Evolutionary conservation across 1,140 invertebrate species (phyloP), one percentile per base, ranked within the genome.

Genomic region (Ceratoteleas bidentatus): DNA sequence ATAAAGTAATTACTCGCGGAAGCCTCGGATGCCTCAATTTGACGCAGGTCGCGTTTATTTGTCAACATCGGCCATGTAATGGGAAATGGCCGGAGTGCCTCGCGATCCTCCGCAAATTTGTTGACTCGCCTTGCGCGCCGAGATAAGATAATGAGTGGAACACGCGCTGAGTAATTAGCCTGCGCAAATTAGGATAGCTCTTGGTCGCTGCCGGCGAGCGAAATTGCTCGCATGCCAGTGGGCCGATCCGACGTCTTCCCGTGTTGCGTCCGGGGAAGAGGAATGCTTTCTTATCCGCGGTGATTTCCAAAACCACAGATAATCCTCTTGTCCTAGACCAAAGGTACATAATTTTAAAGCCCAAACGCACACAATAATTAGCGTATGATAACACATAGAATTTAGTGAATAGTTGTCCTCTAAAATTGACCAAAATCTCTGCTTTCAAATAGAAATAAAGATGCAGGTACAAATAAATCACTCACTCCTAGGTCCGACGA

Each of bases 181-280:
- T 79, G 70, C 70, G 60, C 70, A 79, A 79, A 83, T 83, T 83
- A 70, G 81, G 75, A 75, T 83, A 70, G 70, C n/a, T n/a, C 62
- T 65, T 53, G 54, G 9, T 7, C 62, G 60, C 34, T 56, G 57
- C 43, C 36, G 65, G 11, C n/a, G 64, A 65, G 24, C 52, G 57
- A 64, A 62, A 83, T 83, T 70, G 66, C 65, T 78, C 60, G 74
- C 4, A 83, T 83, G 69, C 74, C 81, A 61, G 3, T 11, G 45
- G 43, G 16, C 38, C 50, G 58, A 54, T 78, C 54, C 56, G 40
- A 77, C 64, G 47, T 73, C 54, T 56, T 33, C 65, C 33, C 50
- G n/a, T 43, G 40, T 53, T 11, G 50, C 49, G 45, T 64, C 58
- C 58, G 7, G 68, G 14, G 34, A 66, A 81, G 65, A 47, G 61